These are phyloP conservation scores for Macropis europaea DNA, from an alignment of 2,888 invertebrate genomes.

Conservation along the genomic window DNA sequence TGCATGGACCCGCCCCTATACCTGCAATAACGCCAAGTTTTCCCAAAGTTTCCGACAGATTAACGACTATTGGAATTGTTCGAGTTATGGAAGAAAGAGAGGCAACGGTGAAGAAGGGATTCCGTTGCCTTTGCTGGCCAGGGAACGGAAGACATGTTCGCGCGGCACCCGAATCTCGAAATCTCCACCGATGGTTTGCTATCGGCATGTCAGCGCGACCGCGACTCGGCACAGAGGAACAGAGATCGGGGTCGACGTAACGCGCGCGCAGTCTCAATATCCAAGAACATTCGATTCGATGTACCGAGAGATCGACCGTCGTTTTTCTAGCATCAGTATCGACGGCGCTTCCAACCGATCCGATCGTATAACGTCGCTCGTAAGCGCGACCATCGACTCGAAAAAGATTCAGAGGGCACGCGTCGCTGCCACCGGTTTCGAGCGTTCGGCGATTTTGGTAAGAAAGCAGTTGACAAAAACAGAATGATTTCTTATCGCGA, in stretches of 20 bases:
- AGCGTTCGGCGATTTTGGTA: no score
- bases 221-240: slow-evolving; percentile 2
- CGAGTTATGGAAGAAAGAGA: slow-evolving; percentile 68
- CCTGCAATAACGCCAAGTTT: slow-evolving; percentile 74
- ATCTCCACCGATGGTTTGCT: slow-evolving; percentile 45
- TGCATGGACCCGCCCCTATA: slow-evolving; percentile 60
- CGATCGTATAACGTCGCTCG: not conserved
- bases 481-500: no score
- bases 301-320: slow-evolving; percentile 53
- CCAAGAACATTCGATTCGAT: slow-evolving; percentile 66
- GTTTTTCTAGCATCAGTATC: slow-evolving; percentile 15
- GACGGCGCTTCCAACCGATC: not conserved
- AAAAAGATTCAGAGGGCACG: no score
- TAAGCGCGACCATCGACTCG: not conserved
- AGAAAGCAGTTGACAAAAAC: no score
- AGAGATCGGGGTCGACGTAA: slow-evolving; percentile 49
- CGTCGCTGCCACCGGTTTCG: no score
- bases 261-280: slow-evolving; percentile 65
- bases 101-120: slow-evolving; percentile 12
- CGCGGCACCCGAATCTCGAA: slow-evolving; percentile 49
- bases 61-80: slow-evolving; percentile 77
- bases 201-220: slow-evolving; percentile 20
- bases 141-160: slow-evolving; percentile 25
- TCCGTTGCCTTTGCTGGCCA: slow-evolving; percentile 1
- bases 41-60: slow-evolving; percentile 74